A percentile compares a stretch with the other conserved stretches of the same genome.
These are phyloP conservation scores for Dasyurus viverrinus DNA, from an alignment of 2,113 vertebrate species.

Conservation along the genomic window DNA sequence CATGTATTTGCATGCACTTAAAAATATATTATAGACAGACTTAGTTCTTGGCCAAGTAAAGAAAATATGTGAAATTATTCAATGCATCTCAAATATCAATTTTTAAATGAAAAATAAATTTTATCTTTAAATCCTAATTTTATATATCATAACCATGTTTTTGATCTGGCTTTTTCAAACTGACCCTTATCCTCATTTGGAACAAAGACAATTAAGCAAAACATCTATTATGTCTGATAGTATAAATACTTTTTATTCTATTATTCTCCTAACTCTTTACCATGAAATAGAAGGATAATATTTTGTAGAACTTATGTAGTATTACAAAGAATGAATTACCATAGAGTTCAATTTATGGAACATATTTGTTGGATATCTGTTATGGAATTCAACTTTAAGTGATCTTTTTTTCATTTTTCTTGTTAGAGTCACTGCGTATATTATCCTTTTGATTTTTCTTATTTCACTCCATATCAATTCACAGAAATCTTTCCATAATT, in stretches of 20 bases:
- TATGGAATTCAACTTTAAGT: not conserved
- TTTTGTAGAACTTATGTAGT: not conserved
- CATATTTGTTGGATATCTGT: not conserved
- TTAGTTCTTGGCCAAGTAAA: not conserved
- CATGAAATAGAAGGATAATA: not conserved
- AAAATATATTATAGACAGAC: not conserved
- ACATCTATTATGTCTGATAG: not conserved
- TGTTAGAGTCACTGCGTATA: not conserved
- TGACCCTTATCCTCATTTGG: not conserved
- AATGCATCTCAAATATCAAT: not conserved
- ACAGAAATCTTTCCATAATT: not conserved
- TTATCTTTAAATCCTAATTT: not conserved
- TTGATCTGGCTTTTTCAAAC: not conserved
- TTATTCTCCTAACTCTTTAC: not conserved
- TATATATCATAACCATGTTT: not conserved
- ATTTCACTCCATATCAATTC: not conserved
- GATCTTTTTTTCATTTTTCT: not conserved
- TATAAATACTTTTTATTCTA: not conserved
- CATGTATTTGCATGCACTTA: not conserved
- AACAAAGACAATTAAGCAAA: not conserved
- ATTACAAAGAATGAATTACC: no score
- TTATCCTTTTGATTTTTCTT: not conserved
- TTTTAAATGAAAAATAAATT: not conserved
- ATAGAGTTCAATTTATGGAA: not conserved
- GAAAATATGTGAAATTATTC: not conserved